Conservation (phyloP, 1,140 invertebrate genomes). For the Homarus americanus region DNA sequence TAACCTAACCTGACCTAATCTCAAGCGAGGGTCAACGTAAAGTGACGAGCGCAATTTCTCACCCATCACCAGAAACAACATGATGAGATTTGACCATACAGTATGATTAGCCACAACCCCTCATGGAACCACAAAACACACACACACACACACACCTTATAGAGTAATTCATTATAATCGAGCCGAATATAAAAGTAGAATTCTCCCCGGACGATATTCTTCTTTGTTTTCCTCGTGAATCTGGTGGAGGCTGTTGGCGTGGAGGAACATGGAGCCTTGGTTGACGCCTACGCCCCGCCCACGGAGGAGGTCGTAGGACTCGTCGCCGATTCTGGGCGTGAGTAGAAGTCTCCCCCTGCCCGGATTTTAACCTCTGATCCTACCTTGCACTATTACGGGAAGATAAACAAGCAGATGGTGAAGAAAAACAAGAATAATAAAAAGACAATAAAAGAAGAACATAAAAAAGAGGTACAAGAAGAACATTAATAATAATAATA, state of each 20-base stretch:
- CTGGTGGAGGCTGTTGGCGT: slow-evolving; percentile 13
- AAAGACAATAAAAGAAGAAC: not conserved
- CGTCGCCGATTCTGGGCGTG: slow-evolving; percentile 5
- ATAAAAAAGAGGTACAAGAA: no score
- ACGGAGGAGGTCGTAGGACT: slow-evolving; percentile 22
- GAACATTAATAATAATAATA: not conserved
- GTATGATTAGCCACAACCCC: no score
- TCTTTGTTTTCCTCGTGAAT: slow-evolving; percentile 6
- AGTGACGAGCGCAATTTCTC: no score
- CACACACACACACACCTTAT: slow-evolving; percentile 32
- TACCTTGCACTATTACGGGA: slow-evolving; percentile 46
- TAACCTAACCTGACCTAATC: no score
- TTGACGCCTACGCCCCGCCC: slow-evolving; percentile 57
- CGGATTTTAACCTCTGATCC: slow-evolving; percentile 30
- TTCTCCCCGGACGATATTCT: slow-evolving; percentile 25
- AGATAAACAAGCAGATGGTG: no score
- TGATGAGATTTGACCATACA: no score
- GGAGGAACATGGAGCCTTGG: slow-evolving; percentile 49
- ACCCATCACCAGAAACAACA: no score
- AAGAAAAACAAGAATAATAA: no score
- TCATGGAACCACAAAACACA: not conserved
- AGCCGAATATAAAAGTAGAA: slow-evolving; percentile 40
- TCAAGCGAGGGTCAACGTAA: no score
- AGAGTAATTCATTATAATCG: slow-evolving; percentile 52
- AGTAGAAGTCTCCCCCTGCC: slow-evolving; percentile 60